Evolutionary conservation across 2,113 vertebrate species (phyloP).

Genomic region (Grallaria varia): DNA sequence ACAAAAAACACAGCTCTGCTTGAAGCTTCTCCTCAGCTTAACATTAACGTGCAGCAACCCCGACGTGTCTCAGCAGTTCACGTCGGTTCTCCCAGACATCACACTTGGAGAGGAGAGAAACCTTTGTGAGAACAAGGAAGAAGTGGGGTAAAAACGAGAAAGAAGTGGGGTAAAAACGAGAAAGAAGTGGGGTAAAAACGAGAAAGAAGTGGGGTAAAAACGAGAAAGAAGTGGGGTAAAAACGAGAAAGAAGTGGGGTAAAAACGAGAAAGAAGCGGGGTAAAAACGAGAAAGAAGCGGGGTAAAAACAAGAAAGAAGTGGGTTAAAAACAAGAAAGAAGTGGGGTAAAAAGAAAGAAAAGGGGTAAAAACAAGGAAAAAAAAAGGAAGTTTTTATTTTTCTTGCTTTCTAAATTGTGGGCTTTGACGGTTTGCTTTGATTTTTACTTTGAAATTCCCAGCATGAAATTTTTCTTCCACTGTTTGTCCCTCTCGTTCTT

Average conservation of each 20-base stretch:
- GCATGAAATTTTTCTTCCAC: neutral
- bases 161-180: no score
- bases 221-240: no score
- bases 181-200: neutral
- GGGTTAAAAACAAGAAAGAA: neutral
- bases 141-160: no score
- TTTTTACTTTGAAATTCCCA: neutral
- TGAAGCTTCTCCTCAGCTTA: neutral
- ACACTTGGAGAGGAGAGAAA: neutral
- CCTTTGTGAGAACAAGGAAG: neutral
- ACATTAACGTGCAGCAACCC: neutral
- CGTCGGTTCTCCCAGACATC: neutral
- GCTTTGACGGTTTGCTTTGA: neutral
- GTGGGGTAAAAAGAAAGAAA: no score
- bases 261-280: neutral
- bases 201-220: neutral
- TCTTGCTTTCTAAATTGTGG: neutral
- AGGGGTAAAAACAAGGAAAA: neutral
- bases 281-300: neutral
- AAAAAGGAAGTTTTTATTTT: neutral
- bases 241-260: no score
- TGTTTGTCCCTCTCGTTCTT: neutral
- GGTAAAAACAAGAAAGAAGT: neutral
- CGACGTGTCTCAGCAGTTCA: rapidly evolving
- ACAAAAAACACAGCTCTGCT: neutral